Evolutionary conservation across 2,797 vertebrate species (phyloP), one percentile per base, ranked within the genome.

Genomic region (Melanotaenia pygmaea): DNA sequence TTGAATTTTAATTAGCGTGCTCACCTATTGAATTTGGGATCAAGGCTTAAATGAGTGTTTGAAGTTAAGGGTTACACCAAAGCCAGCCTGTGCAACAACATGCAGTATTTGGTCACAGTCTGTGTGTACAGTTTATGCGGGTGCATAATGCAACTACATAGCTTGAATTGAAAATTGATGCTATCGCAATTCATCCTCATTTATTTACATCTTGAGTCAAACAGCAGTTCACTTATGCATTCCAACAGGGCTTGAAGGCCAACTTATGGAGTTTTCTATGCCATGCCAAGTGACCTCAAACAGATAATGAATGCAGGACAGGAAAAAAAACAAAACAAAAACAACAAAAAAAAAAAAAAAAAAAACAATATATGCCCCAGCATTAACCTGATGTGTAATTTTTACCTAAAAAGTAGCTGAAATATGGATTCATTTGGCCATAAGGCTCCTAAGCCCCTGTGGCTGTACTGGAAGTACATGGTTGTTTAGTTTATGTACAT

Each of bases 21-120:
- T 59, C 18, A 22, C 68, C 72, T 77, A 70, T 82, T 82, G 72
- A n/a, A 80, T 87, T 74, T 74, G 24, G 13, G 54, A 69, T 75
- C 85, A 67, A 76, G 50, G 59, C 56, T 62, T 68, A 59, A 66
- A 66, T 47, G 62, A 76, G 32, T 59, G 67, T 78, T 64, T 58
- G 26, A 14, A 54, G 51, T 56, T 82, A 51, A 45, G 63, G 37
- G 50, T 74, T 43, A 63, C 12, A 64, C 26, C 4, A 60, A 45
- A n/a, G 59, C 10, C 16, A 73, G 30, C 9, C 77, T 77, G 53
- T 62, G 69, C 45, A 80, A 63, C 24, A 43, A 20, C 40, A 14
- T 9, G 26, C 18, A 65, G 54, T 53, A 64, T 43, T 57, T 70
- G 35, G 13, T 13, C 5, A 54, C 37, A 64, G 30, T 38, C 14